phyloP scores from a whole-genome alignment of 2,113 vertebrate species.

The Malurus melanocephalus region DNA sequence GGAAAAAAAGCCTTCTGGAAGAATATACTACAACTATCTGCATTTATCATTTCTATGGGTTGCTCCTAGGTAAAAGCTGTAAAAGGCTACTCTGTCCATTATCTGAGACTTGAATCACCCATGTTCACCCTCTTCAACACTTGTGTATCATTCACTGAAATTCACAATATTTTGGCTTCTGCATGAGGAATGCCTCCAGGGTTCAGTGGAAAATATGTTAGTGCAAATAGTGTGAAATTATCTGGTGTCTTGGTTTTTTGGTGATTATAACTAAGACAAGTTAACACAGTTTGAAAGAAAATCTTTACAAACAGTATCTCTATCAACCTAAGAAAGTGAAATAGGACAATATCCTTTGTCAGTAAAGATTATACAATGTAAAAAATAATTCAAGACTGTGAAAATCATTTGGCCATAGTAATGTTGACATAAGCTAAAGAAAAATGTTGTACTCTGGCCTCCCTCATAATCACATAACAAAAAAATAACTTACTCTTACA shows the following conservation, averaged over 20 bases:
- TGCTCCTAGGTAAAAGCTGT: neutral
- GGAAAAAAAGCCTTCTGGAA: neutral
- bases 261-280: neutral
- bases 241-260: neutral
- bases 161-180: neutral
- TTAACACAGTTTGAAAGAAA: neutral
- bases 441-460: neutral
- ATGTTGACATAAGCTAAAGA: neutral
- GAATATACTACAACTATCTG: neutral
- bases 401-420: neutral
- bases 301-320: neutral
- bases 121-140: neutral
- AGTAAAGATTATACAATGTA: neutral
- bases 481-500: neutral
- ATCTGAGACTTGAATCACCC: neutral
- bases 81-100: neutral
- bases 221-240: neutral
- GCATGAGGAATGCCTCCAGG: neutral
- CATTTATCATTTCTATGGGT: neutral
- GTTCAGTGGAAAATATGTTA: neutral
- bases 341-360: neutral
- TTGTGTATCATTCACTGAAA: neutral
- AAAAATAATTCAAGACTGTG: neutral
- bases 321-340: neutral
- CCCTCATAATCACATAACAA: neutral